phyloP scores from a whole-genome alignment of 2,888 invertebrate species.

The Melanostoma scalare region DNA sequence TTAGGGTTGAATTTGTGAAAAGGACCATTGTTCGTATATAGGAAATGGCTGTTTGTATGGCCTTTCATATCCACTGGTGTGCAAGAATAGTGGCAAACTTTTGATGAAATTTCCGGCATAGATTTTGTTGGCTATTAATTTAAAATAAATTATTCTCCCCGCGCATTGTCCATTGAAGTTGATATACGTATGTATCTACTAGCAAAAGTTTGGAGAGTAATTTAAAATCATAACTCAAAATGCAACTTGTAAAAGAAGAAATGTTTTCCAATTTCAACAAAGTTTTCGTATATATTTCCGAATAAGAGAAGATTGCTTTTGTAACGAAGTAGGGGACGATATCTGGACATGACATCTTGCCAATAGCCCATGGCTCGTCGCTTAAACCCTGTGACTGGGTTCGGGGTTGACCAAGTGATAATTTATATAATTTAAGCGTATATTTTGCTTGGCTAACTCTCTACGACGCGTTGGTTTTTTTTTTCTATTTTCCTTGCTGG shows the following conservation, averaged over 20 bases:
- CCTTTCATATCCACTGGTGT: slow-evolving; percentile 53
- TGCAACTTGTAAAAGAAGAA: slow-evolving; percentile 46
- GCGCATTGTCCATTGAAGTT: slow-evolving; percentile 4
- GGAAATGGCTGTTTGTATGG: slow-evolving; percentile 48
- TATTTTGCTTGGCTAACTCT: slow-evolving; percentile 27
- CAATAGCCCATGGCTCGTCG: background rate
- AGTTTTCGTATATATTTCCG: slow-evolving; percentile 64
- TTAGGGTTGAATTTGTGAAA: slow-evolving; percentile 9
- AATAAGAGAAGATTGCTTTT: slow-evolving; percentile 22
- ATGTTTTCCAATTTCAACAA: slow-evolving; percentile 36
- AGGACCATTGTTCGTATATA: slow-evolving; percentile 40
- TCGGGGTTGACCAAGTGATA: slow-evolving; percentile 59
- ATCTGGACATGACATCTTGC: slow-evolving; percentile 44
- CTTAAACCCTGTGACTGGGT: background rate
- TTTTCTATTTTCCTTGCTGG: slow-evolving; percentile 9
- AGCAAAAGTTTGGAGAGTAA: slow-evolving; percentile 29
- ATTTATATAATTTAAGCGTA: slow-evolving; percentile 58
- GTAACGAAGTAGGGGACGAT: slow-evolving; percentile 7
- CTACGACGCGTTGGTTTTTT: background rate
- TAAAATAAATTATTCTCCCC: slow-evolving; percentile 50
- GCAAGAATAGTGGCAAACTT: slow-evolving; percentile 60
- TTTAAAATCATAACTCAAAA: slow-evolving; percentile 24
- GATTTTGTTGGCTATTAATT: slow-evolving; percentile 65
- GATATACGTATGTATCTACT: background rate
- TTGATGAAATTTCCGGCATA: slow-evolving; percentile 67